Evolutionary conservation across 1,140 invertebrate species (phyloP).

Genomic region (Trachymyrmex cornetzi): DNA sequence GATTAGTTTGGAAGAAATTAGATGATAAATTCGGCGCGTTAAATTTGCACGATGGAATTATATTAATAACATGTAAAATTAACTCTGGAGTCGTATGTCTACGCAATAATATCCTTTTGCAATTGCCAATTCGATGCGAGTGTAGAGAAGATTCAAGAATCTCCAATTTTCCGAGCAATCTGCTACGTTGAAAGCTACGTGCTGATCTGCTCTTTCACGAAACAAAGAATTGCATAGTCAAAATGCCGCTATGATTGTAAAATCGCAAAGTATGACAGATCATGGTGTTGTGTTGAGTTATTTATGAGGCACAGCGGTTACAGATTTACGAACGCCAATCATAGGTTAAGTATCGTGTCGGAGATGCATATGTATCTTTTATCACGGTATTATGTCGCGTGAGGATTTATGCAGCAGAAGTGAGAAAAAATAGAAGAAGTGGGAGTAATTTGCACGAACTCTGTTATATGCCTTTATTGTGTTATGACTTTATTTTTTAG

Average conservation of each 20-base stretch:
- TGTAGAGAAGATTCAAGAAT: neutral
- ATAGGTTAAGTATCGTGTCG: conserved; percentile 34
- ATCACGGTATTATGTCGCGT: no score
- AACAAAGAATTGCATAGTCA: conserved; percentile 3
- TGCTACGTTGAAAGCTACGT: neutral
- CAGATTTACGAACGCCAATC: conserved; percentile 68
- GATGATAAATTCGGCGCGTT: neutral
- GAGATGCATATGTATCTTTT: conserved; percentile 56
- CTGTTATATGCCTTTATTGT: no score
- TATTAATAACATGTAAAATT: neutral
- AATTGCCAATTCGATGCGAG: neutral
- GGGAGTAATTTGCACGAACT: no score
- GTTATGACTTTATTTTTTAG: no score
- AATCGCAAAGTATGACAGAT: conserved; percentile 55
- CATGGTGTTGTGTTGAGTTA: conserved; percentile 62
- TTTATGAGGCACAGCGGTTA: conserved; percentile 64
- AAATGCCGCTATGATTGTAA: conserved; percentile 40
- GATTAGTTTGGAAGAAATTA: neutral
- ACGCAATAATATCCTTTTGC: neutral
- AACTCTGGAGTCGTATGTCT: neutral
- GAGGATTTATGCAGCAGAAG: no score
- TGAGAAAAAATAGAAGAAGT: no score
- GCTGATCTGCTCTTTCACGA: neutral
- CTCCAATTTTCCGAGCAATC: neutral
- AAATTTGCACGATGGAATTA: neutral